Base-by-base conservation (phyloP, 2,888 invertebrate species). In the Hypomecis atomaria region DNA sequence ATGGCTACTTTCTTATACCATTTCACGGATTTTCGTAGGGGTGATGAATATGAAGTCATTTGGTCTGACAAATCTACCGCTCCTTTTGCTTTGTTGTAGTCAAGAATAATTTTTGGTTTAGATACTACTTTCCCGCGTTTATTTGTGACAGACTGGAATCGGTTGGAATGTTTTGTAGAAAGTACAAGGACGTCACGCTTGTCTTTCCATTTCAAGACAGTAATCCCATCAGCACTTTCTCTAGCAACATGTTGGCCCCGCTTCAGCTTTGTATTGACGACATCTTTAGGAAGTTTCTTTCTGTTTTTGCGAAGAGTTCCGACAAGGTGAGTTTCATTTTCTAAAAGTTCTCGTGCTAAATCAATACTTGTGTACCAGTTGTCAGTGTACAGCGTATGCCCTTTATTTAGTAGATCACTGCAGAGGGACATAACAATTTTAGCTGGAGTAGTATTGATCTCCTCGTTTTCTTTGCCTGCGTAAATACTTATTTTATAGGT, bases 381-480 rank as follows among this genome's bases (percentile, higher is more conserved):
- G 44, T 69, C 69, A 5, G 69, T 63, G 47, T 59, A 66, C 11
- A 71, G 50, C 10, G 66, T 52, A 49, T 74, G 64, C 8, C 77
- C 77, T 72, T 78, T 78, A 62, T 74, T 71, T 5, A 79, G 69
- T 42, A 78, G 65, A 61, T 71, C 72, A 48, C 66, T 52, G 58
- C 74, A 77, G n/a, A 81, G 66, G 37, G 62, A 53, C 76, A 80
- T 73, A 36, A 78, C 78, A 38, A 79, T 73, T 40, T 69, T 75
- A 9, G 70, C 60, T 45, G 79, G 76, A 7, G 73, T 76, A 38
- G 67, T 70, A 73, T 78, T 74, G 6, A 67, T 65, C 13, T 55
- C 43, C 52, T 77, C 75, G 40, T 76, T 66, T 65, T 67, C 53
- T 73, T 77, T 81, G 33, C 78, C 74, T 45, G 67, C 70, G 70